A percentile compares a stretch with the other conserved stretches of the same genome.
Evolutionary conservation across 2,797 vertebrate species (phyloP).

Genomic region (Oophaga sylvatica): DNA sequence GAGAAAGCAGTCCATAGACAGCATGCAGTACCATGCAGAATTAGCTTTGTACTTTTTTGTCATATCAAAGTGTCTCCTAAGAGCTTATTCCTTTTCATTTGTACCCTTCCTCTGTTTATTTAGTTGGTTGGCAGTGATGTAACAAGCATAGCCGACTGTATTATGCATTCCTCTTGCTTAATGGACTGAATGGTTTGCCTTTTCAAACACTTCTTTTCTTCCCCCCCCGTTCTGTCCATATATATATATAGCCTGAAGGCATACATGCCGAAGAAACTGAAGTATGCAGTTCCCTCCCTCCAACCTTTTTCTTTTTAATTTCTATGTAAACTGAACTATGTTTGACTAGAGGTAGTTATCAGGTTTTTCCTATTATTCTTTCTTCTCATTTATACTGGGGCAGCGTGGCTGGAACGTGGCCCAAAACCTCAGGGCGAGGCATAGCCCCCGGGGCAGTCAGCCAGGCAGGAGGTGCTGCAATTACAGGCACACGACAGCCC

Average conservation of each 20-base stretch:
- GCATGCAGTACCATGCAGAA: neutral
- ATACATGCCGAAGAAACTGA: constrained; percentile 56
- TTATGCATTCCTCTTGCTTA: constrained; percentile 58
- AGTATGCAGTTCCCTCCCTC: constrained; percentile 57
- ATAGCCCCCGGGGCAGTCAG: constrained; percentile 56
- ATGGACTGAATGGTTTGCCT: constrained; percentile 59
- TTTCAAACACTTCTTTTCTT: constrained; percentile 56
- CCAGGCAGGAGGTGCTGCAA: constrained; percentile 51
- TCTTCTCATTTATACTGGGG: constrained; percentile 58
- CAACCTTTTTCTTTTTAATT: constrained; percentile 52
- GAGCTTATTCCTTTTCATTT: constrained; percentile 53
- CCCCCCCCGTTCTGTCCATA: constrained; percentile 51
- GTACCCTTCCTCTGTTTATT: constrained; percentile 32
- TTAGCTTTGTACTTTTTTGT: constrained; percentile 26
- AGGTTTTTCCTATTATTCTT: constrained; percentile 61
- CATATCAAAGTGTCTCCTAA: constrained; percentile 48
- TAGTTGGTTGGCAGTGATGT: constrained; percentile 36
- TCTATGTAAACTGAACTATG: constrained; percentile 62
- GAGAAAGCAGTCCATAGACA: neutral
- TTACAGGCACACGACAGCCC: constrained; percentile 44
- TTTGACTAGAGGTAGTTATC: constrained; percentile 61
- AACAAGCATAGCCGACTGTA: constrained; percentile 56
- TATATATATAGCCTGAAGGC: constrained; percentile 59
- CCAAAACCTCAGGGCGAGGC: constrained; percentile 61
- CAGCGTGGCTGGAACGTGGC: constrained; percentile 63